Conservation (phyloP, 1,140 invertebrate genomes). For the Drosophila prosaltans region DNA sequence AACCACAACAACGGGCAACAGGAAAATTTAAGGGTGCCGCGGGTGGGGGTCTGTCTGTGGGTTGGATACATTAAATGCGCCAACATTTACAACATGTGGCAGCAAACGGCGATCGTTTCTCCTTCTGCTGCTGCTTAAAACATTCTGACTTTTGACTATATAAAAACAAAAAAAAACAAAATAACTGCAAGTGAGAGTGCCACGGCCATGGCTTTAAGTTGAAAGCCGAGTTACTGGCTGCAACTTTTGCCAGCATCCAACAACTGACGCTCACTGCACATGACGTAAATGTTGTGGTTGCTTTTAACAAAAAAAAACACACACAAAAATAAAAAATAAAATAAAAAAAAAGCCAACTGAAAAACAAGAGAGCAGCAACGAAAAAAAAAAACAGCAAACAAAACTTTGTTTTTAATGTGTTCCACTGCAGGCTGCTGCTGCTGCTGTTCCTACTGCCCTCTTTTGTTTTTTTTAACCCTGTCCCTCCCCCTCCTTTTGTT, state of each 20-base stretch:
- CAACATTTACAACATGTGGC: constrained; percentile 79
- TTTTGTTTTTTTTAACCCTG: background rate
- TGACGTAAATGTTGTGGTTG: constrained; percentile 71
- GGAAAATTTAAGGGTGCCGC: constrained; percentile 17
- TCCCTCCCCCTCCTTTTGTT: constrained; percentile 26
- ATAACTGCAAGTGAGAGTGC: constrained; percentile 4
- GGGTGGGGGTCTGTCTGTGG: constrained; percentile 19
- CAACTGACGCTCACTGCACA: constrained; percentile 59
- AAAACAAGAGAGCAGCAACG: background rate
- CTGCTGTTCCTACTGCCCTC: constrained; percentile 11
- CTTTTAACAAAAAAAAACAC: constrained; percentile 52
- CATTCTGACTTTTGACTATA: constrained; percentile 80
- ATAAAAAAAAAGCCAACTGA: constrained; percentile 18
- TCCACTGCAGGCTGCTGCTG: constrained; percentile 13
- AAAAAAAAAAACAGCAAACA: constrained; percentile 20
- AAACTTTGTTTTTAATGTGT: constrained; percentile 71
- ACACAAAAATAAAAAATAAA: constrained; percentile 2
- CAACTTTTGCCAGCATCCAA: constrained; percentile 52
- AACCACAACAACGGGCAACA: constrained; percentile 29
- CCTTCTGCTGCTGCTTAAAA: constrained; percentile 47
- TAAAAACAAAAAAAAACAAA: constrained; percentile 27
- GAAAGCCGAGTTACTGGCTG: constrained; percentile 22
- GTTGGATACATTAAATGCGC: constrained; percentile 67
- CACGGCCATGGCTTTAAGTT: constrained; percentile 60
- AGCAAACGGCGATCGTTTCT: constrained; percentile 65